These are phyloP conservation scores for Verasper variegatus DNA, from an alignment of 2,113 vertebrate genomes.

Conservation along the genomic window DNA sequence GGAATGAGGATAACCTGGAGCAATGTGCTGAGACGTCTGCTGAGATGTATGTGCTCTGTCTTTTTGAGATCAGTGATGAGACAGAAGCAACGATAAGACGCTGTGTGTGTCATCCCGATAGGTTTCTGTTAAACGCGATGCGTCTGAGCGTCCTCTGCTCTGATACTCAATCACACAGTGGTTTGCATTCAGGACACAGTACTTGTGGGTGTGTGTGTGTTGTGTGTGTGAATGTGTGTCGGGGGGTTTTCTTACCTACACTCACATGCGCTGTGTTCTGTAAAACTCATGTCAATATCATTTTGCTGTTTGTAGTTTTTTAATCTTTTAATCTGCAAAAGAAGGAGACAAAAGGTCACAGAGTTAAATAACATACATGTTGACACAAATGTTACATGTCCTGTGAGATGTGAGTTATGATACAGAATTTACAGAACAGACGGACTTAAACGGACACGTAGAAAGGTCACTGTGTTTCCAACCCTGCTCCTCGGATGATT, in stretches of 20 bases:
- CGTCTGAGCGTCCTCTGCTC: background rate
- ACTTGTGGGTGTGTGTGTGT: background rate
- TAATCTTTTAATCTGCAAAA: constrained; percentile 93
- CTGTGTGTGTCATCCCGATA: constrained; percentile 20
- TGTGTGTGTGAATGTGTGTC: constrained; percentile 4
- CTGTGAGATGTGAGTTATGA: background rate
- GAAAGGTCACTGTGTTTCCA: constrained; percentile 6
- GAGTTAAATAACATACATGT: background rate
- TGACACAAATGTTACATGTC: background rate
- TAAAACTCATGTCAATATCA: constrained; percentile 93
- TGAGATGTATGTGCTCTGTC: background rate
- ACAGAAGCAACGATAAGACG: background rate
- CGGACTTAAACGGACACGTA: background rate
- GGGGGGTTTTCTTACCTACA: constrained; percentile 91
- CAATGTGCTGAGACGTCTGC: constrained; percentile 17
- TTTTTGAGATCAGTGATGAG: constrained; percentile 4
- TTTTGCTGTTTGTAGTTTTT: constrained; percentile 88
- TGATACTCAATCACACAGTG: constrained; percentile 1
- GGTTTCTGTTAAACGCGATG: constrained; percentile 26
- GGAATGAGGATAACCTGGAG: constrained; percentile 41
- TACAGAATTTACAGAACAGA: background rate
- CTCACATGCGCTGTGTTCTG: constrained; percentile 95
- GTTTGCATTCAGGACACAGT: constrained; percentile 14
- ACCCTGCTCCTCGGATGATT: background rate
- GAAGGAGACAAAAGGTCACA: constrained; percentile 2